Evolutionary conservation across 2,113 vertebrate genomes (phyloP), one percentile per base, ranked within the genome.

Genomic region (Apeltes quadracus): DNA sequence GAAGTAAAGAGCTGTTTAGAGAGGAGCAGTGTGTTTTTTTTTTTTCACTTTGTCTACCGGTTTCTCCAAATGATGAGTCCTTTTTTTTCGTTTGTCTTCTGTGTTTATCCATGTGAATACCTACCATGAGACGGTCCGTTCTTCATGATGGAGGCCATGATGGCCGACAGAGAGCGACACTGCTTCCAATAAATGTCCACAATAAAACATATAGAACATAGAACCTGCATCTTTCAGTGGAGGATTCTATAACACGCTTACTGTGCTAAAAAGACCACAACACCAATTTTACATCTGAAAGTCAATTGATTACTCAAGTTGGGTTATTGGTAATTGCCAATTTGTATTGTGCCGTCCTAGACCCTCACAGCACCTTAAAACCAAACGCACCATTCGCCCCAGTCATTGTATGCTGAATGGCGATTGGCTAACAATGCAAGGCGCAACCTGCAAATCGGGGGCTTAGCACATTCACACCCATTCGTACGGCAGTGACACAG

Each of bases 1-100:
- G 51, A 76, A 71, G 76, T 53, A 54, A 65, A 64, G 64, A 70
- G 64, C 25, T 57, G 59, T 51, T 79, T 57, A 64, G 44, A 72
- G 61, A 43, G 54, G 72, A 68, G 54, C 41, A 44, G 27, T 51
- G 41, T 66, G 65, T 41, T 44, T 48, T 54, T 73, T 75, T 61
- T 29, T 29, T n/a, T n/a, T n/a, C 29, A 48, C 54, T 76, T 39
- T 55, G 34, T 51, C 15, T 39, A 9, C 36, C 3, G 39, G 57
- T 53, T 36, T 39, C 6, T 23, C 75, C 13, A 75, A 12, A 48
- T 23, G 27, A 27, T 29, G 29, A 65, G 61, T 18, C 1, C 32
- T 3, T 8, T 54, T 55, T 48, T 22, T 36, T n/a, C n/a, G 13
- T 61, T 29, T 0, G 2, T 61, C 36, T 23, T 58, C 54, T 53